phyloP scores from a whole-genome alignment of 1,140 invertebrate genomes.

The Dendrolimus punctatus region DNA sequence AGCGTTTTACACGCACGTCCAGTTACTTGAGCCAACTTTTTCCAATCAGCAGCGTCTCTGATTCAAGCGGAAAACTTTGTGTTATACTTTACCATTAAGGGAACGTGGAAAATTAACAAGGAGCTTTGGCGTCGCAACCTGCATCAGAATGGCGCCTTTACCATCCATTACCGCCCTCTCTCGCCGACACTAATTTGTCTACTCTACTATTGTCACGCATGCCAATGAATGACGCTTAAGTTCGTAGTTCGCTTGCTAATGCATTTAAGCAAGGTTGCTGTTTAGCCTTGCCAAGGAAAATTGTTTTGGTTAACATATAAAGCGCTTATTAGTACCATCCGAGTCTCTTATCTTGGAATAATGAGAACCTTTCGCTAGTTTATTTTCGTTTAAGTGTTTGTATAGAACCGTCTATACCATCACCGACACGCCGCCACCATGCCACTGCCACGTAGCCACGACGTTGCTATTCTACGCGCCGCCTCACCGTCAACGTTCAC shows the following conservation, averaged over 20 bases:
- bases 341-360: too few relatives aligned
- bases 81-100: conserved; percentile 54
- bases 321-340: too few relatives aligned
- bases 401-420: too few relatives aligned
- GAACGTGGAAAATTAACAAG: conserved; percentile 53
- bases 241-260: not conserved
- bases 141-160: conserved; percentile 51
- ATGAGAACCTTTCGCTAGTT: too few relatives aligned
- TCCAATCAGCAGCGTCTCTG: conserved; percentile 42
- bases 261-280: too few relatives aligned
- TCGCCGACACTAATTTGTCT: conserved; percentile 39
- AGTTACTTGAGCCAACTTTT: conserved; percentile 19
- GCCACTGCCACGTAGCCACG: too few relatives aligned
- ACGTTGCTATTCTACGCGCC: too few relatives aligned
- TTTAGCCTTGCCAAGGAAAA: too few relatives aligned
- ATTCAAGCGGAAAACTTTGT: conserved; percentile 40
- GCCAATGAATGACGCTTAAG: conserved; percentile 29
- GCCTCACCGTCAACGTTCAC: too few relatives aligned
- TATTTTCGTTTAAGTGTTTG: too few relatives aligned
- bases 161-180: conserved; percentile 35
- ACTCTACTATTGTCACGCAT: conserved; percentile 31
- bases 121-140: conserved; percentile 33
- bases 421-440: too few relatives aligned
- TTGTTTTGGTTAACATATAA: too few relatives aligned
- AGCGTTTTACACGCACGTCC: not conserved